A percentile compares a stretch with the other conserved stretches of the same genome.
Conservation (phyloP, 2,797 vertebrate genomes). For the Margarornis squamiger region DNA sequence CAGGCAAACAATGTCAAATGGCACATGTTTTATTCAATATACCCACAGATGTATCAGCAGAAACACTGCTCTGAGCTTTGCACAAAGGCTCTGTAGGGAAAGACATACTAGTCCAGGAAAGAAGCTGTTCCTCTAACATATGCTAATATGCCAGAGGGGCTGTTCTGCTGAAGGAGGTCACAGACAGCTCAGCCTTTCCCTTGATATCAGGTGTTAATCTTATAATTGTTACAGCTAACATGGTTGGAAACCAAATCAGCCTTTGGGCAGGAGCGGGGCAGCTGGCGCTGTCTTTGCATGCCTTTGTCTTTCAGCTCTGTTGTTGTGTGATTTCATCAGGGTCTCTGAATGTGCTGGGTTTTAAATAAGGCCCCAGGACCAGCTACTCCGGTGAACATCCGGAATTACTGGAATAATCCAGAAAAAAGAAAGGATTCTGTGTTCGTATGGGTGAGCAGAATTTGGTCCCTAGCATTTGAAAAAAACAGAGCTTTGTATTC, state of each 20-base stretch:
- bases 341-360: neutral
- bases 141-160: neutral
- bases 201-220: conserved; percentile 44
- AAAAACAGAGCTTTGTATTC: conserved; percentile 3
- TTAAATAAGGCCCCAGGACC: neutral
- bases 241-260: conserved; percentile 19
- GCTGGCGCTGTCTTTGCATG: neutral
- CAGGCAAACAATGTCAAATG: neutral
- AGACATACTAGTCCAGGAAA: neutral
- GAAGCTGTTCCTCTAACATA: neutral
- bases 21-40: conserved; percentile 31
- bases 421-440: neutral
- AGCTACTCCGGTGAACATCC: neutral
- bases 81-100: conserved; percentile 6
- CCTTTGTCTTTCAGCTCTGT: conserved; percentile 7
- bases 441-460: neutral
- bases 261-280: conserved; percentile 21
- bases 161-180: conserved; percentile 3
- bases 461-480: neutral
- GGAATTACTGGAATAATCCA: neutral
- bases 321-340: neutral
- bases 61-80: conserved; percentile 12
- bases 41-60: neutral
- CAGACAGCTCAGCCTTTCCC: neutral
- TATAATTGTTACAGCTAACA: conserved; percentile 4